These are phyloP conservation scores for Apodemia zela DNA, from an alignment of 2,888 invertebrate species.

Conservation along the genomic window DNA sequence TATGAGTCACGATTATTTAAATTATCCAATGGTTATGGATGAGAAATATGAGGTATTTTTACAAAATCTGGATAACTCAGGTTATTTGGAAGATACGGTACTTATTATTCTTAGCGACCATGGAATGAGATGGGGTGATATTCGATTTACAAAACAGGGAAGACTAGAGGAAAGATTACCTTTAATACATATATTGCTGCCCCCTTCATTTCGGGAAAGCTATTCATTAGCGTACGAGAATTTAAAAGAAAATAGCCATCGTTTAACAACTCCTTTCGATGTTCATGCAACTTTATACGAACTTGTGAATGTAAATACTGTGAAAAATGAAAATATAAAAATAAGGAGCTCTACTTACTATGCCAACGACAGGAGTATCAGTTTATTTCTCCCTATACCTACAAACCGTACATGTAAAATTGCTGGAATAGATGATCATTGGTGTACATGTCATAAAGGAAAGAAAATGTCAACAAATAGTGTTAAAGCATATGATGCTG, in stretches of 20 bases:
- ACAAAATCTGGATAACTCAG: conserved; percentile 64
- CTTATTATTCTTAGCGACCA: conserved; percentile 92
- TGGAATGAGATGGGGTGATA: conserved; percentile 92
- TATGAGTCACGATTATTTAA: conserved; percentile 91
- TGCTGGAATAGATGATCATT: conserved; percentile 90
- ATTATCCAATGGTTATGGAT: conserved; percentile 88
- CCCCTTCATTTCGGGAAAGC: conserved; percentile 83
- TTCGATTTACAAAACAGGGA: conserved; percentile 91
- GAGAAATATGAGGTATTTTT: conserved; percentile 81
- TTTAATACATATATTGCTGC: conserved; percentile 86
- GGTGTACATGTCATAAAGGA: conserved; percentile 92
- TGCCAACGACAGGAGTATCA: conserved; percentile 82
- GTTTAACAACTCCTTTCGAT: conserved; percentile 91
- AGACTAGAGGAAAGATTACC: conserved; percentile 93
- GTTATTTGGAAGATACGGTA: conserved; percentile 83
- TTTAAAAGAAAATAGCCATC: conserved; percentile 82
- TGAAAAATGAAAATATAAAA: conserved; percentile 60
- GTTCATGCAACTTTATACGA: conserved; percentile 89
- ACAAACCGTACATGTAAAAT: conserved; percentile 85
- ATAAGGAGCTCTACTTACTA: conserved; percentile 51
- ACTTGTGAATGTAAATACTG: conserved; percentile 76
- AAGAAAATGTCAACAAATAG: conserved; percentile 77
- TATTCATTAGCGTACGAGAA: conserved; percentile 83
- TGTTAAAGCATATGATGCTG: conserved; percentile 77
- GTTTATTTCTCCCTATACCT: conserved; percentile 88